Evolutionary conservation across 2,113 vertebrate genomes (phyloP).

Genomic region (Oreochromis tanganicae): DNA sequence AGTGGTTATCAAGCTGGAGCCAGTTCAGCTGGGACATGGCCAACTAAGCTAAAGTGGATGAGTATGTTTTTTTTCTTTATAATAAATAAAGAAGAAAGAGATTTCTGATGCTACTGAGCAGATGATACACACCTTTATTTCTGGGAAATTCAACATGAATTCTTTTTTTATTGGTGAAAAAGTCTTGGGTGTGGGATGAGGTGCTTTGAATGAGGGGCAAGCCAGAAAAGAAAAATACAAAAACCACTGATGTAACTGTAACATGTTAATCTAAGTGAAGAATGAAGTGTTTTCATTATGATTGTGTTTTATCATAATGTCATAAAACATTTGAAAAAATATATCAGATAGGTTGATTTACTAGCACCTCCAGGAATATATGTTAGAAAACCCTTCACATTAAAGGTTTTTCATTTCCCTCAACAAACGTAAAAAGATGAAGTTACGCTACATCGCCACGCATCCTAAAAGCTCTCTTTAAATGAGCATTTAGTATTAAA

Average conservation of each 20-base stretch:
- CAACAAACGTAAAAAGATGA: neutral
- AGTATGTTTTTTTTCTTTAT: fast-evolving
- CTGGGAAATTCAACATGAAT: neutral
- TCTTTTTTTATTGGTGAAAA: neutral
- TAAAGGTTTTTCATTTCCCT: neutral
- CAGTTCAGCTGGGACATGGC: neutral
- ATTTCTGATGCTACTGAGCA: neutral
- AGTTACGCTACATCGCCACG: neutral
- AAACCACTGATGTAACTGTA: neutral
- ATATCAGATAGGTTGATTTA: neutral
- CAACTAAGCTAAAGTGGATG: neutral
- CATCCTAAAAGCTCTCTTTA: neutral
- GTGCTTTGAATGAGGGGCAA: neutral
- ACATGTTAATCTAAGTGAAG: neutral
- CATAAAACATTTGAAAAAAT: neutral
- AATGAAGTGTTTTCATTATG: neutral
- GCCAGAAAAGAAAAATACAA: neutral
- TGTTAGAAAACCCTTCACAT: neutral
- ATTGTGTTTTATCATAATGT: neutral
- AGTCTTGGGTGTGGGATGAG: neutral
- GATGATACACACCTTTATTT: neutral
- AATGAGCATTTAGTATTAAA: neutral
- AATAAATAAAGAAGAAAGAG: neutral
- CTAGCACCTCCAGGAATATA: neutral
- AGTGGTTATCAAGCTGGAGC: neutral